Percentiles rank a stretch among this genome's conserved stretches.
These are phyloP conservation scores for Spicauda simplicius DNA, from an alignment of 2,888 invertebrate genomes.

Conservation along the genomic window DNA sequence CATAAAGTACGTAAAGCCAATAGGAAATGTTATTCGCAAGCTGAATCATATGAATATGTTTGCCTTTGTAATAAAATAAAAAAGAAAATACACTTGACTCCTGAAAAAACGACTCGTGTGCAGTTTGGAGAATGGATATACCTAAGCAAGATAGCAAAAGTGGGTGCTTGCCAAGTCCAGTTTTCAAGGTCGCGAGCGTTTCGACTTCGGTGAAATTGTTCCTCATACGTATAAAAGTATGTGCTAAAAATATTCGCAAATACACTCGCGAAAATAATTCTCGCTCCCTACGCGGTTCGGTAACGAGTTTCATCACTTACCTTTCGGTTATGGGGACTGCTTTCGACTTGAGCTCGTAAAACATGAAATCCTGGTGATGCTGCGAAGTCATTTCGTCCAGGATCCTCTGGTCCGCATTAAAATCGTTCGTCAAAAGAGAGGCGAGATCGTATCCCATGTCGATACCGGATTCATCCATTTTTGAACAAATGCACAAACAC, in stretches of 20 bases:
- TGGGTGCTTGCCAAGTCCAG: constrained; percentile 79
- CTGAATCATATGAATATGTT: too few relatives aligned
- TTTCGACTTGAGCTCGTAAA: constrained; percentile 86
- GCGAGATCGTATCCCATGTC: constrained; percentile 87
- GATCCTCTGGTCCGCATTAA: constrained; percentile 79
- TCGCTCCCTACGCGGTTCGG: constrained; percentile 12
- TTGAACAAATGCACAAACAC: constrained; percentile 67
- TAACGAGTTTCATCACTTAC: constrained; percentile 76
- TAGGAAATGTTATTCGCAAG: too few relatives aligned
- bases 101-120: constrained; percentile 44
- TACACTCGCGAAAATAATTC: constrained; percentile 41
- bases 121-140: constrained; percentile 53
- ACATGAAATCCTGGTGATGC: constrained; percentile 85
- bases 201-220: constrained; percentile 76
- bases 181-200: constrained; percentile 74
- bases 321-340: constrained; percentile 85
- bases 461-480: constrained; percentile 87
- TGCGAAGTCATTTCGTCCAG: constrained; percentile 84
- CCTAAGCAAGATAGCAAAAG: constrained; percentile 67
- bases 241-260: constrained; percentile 77
- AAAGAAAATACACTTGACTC: constrained; percentile 15
- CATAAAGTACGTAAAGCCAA: background rate
- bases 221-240: constrained; percentile 60
- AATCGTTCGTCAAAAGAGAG: constrained; percentile 83
- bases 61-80: background rate